Evolutionary conservation across 1,140 invertebrate genomes (phyloP).

Genomic region (Drosophila pallidifrons): DNA sequence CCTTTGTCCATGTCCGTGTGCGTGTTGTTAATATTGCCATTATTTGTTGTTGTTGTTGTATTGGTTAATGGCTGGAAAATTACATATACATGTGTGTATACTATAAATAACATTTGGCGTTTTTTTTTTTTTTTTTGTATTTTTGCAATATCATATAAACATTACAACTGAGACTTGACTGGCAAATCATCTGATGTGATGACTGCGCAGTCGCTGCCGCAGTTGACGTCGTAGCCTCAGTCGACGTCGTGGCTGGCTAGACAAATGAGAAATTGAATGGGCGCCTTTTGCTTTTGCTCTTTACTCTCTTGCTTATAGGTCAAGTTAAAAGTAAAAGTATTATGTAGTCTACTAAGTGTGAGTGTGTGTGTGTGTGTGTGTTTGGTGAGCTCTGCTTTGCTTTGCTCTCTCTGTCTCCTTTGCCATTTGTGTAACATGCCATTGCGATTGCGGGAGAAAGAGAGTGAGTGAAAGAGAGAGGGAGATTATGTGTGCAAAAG

Average conservation of each 20-base stretch:
- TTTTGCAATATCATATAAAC: constrained; percentile 70
- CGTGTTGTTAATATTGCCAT: constrained; percentile 44
- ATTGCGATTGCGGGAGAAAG: not conserved
- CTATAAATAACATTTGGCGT: constrained; percentile 57
- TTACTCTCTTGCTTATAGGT: constrained; percentile 69
- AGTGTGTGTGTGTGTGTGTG: constrained; percentile 12
- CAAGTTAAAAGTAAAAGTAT: constrained; percentile 83
- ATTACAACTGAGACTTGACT: constrained; percentile 42
- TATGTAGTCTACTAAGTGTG: constrained; percentile 22
- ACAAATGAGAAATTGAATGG: constrained; percentile 30
- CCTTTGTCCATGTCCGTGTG: constrained; percentile 45
- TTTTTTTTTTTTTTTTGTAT: constrained; percentile 15
- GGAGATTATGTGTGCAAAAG: constrained; percentile 39
- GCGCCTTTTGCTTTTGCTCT: constrained; percentile 58
- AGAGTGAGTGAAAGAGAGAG: not conserved
- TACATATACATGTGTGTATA: constrained; percentile 36
- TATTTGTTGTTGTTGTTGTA: constrained; percentile 42
- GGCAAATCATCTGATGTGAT: constrained; percentile 22
- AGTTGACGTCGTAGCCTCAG: not conserved
- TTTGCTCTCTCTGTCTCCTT: constrained; percentile 20
- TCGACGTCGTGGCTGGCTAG: constrained; percentile 26
- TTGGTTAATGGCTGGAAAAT: constrained; percentile 75
- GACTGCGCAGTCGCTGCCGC: constrained; percentile 18
- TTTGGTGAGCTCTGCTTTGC: constrained; percentile 18
- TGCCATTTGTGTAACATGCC: constrained; percentile 29